Evolutionary conservation across 2,113 vertebrate species (phyloP).

Genomic region (Gila orcuttii): DNA sequence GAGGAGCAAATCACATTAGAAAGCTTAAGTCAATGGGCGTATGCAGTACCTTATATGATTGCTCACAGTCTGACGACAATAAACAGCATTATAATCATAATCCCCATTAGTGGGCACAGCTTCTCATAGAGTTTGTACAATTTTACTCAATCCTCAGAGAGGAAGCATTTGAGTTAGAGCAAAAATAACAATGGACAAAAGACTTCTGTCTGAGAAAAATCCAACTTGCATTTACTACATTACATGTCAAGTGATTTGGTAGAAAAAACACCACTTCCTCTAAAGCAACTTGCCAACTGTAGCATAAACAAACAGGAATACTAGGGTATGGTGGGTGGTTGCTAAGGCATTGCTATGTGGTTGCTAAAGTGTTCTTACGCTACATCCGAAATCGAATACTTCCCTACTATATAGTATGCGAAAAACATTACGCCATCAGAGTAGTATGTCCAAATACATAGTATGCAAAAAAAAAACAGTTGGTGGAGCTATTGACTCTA

Average conservation of each 20-base stretch:
- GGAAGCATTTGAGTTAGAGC: not conserved
- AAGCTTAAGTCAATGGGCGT: not conserved
- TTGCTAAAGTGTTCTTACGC: too few species aligned
- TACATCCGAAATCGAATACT: too few species aligned
- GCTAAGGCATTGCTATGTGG: too few species aligned
- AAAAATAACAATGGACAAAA: not conserved
- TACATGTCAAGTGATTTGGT: not conserved
- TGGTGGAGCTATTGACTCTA: too few species aligned
- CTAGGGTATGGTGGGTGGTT: too few species aligned
- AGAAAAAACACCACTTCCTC: not conserved
- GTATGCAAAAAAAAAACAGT: too few species aligned
- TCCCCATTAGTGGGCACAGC: not conserved
- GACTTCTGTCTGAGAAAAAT: not conserved
- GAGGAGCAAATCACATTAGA: not conserved
- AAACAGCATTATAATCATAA: conserved; percentile 1
- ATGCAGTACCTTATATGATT: not conserved
- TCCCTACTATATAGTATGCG: not conserved
- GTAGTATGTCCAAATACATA: too few species aligned
- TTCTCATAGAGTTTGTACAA: conserved; percentile 4
- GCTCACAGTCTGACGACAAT: not conserved
- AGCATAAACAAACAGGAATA: too few species aligned
- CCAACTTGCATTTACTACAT: not conserved
- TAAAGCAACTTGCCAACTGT: not conserved
- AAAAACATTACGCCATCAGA: not conserved
- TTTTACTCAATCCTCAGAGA: not conserved